Evolutionary conservation across 2,888 invertebrate genomes (phyloP), one percentile per base, ranked within the genome.

Genomic region (Euplexia lucipara): DNA sequence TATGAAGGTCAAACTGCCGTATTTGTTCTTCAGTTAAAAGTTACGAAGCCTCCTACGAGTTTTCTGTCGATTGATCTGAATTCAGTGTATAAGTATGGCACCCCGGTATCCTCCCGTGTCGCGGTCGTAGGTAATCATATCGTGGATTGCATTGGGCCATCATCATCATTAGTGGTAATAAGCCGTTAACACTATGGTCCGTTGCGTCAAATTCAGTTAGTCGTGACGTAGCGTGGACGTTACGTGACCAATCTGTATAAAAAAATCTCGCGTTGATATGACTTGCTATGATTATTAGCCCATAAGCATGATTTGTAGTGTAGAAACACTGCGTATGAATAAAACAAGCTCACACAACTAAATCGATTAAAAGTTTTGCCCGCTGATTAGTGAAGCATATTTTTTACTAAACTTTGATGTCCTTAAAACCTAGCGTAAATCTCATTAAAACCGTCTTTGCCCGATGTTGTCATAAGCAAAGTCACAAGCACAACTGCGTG

Each of bases 171-270:
- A 73, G 42, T 48, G 42, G 54, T 41, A 52, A 54, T 52, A 63
- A 39, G 35, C 44, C 37, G 48, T 69, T 56, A 59, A 52, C 59
- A 60, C 48, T 53, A 65, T 54, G 59, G 57, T 64, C 41, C 53
- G 65, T 74, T 61, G 79, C 74, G 52, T 63, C 54, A 51, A 67
- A 57, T 75, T 63, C 56, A 60, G 65, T 71, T 59, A 20, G 48
- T 64, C 58, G 67, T 79, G 78, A 79, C 80, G 80, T 68, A 65
- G 70, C 58, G 51, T 47, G 35, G 52, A 47, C 59, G 61, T 79
- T 79, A 80, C 79, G 79, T 79, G 79, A 80, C 73, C 64, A 80
- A 78, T 78, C 81, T 70, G 63, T 70, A 54, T 56, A 69, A 79
- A 75, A 79, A 79, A 72, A 65, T 69, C 64, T 78, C 48, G 61